Evolutionary conservation across 2,113 vertebrate species (phyloP), one percentile per base, ranked within the genome.

Genomic region (Protobothrops mucrosquamatus): DNA sequence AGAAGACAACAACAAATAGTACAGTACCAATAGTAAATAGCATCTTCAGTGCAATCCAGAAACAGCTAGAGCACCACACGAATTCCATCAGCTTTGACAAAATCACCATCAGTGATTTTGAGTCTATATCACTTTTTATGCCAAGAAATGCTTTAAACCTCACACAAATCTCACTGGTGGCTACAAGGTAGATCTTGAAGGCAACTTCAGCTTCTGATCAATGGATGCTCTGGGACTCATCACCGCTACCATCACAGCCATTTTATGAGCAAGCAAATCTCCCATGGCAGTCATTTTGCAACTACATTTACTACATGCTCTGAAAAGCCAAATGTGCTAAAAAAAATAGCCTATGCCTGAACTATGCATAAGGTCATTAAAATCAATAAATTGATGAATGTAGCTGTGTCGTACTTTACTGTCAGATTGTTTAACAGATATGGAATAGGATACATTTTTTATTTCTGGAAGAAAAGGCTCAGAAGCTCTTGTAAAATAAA

Each of bases 401-500:
- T 81, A 34, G 34, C 34, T 81, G 18, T 81, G 74, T 43, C 3
- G 0, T 81, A 43, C 7, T 81, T 81, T 81, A 81, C 74, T 43
- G 74, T 43, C 74, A 81, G 54, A 20, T 85, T 61, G 39, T 29
- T 89, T 14, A 94, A 96, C 93, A 91, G 91, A 93, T 96, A 23
- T 56, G 52, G 22, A 89, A 92, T 89, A 88, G 91, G 97, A 97
- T 23, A 46, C 89, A 91, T 91, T 96, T 90, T 95, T 90, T 91
- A 93, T 26, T 92, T 96, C 92, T 93, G 85, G 91, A 96, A 88
- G n/a, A 96, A 94, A 23, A 95, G 92, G 95, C 15, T 14, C 92
- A 95, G 94, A 97, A 97, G 95, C 97, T 96, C 97, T 97, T 97
- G 96, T 92, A 97, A 97, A 97, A 95, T 97, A 98, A 98, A 98